A percentile compares a stretch with the other conserved stretches of the same genome.
Conservation (phyloP, 2,113 vertebrate genomes). For the Bostrychus sinensis region DNA sequence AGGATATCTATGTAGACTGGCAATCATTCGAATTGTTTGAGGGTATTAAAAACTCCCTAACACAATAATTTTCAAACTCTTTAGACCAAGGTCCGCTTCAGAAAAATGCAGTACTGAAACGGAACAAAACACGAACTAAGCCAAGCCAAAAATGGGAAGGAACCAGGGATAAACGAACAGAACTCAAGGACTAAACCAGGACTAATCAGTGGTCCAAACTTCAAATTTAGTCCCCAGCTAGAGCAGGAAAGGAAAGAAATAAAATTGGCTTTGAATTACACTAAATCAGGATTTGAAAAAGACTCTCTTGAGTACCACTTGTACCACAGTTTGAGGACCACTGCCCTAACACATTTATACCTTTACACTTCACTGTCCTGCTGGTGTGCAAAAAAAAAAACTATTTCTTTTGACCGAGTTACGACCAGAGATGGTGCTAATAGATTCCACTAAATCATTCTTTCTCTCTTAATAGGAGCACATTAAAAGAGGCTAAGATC, state of each 20-base stretch:
- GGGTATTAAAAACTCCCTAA: constrained; percentile 54
- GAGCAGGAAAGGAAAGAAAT: too few relatives aligned
- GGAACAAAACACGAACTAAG: too few relatives aligned
- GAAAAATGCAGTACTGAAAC: not conserved
- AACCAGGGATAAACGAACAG: not conserved
- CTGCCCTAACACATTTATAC: constrained; percentile 38
- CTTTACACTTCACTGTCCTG: constrained; percentile 52
- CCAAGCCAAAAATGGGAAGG: not conserved
- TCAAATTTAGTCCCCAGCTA: too few relatives aligned
- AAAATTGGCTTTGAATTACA: not conserved
- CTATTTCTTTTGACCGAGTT: constrained; percentile 30
- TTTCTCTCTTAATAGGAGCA: constrained; percentile 61
- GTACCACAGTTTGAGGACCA: constrained; percentile 46
- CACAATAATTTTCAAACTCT: too few relatives aligned
- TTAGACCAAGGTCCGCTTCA: too few relatives aligned
- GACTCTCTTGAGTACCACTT: not conserved
- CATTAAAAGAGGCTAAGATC: constrained; percentile 72
- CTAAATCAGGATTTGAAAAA: not conserved
- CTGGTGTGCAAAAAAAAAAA: constrained; percentile 56
- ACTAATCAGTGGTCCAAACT: too few relatives aligned
- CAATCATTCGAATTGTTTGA: constrained; percentile 60
- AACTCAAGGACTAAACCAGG: not conserved
- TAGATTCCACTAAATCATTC: constrained; percentile 72
- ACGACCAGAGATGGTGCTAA: constrained; percentile 46
- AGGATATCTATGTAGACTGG: constrained; percentile 38